Conservation (phyloP, 2,113 vertebrate species). For the Chaetops frenatus region DNA sequence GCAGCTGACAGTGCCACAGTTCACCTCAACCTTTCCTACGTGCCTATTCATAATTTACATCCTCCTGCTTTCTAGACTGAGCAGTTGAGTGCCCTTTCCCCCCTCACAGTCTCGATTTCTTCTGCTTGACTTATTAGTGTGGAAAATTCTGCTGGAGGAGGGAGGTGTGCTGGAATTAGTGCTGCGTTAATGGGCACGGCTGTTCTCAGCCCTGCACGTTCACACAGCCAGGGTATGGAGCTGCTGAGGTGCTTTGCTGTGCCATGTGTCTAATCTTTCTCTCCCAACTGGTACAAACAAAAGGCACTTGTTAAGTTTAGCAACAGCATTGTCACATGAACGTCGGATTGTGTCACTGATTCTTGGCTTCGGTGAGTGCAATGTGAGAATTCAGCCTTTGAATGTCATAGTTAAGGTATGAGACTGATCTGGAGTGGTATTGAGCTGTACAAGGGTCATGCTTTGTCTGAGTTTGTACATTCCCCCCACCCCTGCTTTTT, state of each 20-base stretch:
- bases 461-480: not conserved
- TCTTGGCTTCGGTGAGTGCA: not conserved
- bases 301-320: conserved; percentile 7
- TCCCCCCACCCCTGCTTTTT: not conserved
- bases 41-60: conserved; percentile 13
- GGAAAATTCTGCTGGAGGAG: not conserved
- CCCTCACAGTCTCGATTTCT: not conserved
- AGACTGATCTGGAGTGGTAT: not conserved
- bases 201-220: not conserved
- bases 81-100: not conserved
- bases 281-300: not conserved
- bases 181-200: not conserved
- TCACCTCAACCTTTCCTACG: not conserved
- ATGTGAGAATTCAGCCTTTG: not conserved
- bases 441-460: not conserved
- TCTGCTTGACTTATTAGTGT: not conserved
- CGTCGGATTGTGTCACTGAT: not conserved
- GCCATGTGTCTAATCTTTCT: not conserved
- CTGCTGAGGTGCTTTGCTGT: not conserved
- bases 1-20: not conserved
- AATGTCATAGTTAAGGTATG: not conserved
- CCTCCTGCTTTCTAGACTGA: not conserved
- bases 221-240: not conserved
- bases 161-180: not conserved
- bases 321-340: not conserved